Conservation (phyloP, 2,113 vertebrate genomes). For the Gopherus evgoodei region DNA sequence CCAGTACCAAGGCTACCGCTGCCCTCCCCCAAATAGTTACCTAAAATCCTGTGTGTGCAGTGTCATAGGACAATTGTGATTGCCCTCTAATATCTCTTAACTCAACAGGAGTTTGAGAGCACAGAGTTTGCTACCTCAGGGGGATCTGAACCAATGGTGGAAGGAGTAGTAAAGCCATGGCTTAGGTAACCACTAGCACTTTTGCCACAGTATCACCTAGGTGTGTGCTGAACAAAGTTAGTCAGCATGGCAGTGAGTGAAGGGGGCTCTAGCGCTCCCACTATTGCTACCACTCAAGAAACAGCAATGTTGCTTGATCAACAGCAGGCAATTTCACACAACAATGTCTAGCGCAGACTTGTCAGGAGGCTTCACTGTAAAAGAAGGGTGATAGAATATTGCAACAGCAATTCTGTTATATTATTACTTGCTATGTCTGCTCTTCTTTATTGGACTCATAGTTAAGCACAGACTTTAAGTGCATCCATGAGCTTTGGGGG, state of each 20-base stretch:
- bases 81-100: neutral
- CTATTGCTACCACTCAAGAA: neutral
- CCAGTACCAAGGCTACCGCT: neutral
- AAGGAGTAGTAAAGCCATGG: neutral
- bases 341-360: neutral
- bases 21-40: neutral
- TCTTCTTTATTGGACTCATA: neutral
- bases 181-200: neutral
- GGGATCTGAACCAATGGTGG: neutral
- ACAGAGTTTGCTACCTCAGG: neutral
- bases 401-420: neutral
- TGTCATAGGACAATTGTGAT: neutral
- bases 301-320: neutral
- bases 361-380: neutral
- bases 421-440: neutral
- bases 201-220: neutral
- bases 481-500: neutral
- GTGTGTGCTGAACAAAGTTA: conserved; percentile 1
- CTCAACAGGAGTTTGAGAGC: neutral
- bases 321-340: neutral
- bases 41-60: neutral
- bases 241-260: neutral
- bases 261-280: neutral
- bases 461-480: conserved; percentile 28
- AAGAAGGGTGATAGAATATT: neutral